Percentiles rank a stretch among this genome's conserved stretches.
phyloP scores from a whole-genome alignment of 1,140 invertebrate genomes.

The Macrotrachela quadricornifera region DNA sequence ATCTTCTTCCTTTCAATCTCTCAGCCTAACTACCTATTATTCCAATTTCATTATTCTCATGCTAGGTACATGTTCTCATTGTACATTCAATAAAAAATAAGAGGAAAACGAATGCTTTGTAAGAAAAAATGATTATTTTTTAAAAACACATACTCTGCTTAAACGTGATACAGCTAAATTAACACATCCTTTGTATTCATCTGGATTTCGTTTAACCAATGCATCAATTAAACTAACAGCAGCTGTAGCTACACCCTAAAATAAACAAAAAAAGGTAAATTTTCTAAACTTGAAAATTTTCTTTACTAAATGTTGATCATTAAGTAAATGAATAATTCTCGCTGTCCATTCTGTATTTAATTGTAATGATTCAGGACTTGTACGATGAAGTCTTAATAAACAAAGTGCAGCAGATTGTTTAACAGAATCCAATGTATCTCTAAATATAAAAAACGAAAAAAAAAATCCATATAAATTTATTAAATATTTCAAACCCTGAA shows the following conservation, averaged over 20 bases:
- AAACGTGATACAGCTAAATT: constrained; percentile 86
- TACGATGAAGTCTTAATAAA: constrained; percentile 70
- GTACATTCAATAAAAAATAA: no score
- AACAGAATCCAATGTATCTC: constrained; percentile 87
- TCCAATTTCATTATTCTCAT: no score
- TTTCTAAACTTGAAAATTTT: not conserved
- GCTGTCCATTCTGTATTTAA: constrained; percentile 69
- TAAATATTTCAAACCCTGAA: constrained; percentile 53
- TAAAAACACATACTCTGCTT: constrained; percentile 19
- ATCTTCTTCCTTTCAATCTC: no score
- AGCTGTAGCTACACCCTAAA: constrained; percentile 78
- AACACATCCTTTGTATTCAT: constrained; percentile 97
- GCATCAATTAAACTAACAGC: constrained; percentile 93
- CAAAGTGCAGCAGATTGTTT: constrained; percentile 97
- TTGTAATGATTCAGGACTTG: constrained; percentile 70
- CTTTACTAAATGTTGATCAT: constrained; percentile 78
- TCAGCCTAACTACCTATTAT: no score
- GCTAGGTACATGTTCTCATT: no score
- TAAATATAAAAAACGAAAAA: no score
- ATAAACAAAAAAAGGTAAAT: not conserved
- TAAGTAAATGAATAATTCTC: constrained; percentile 87
- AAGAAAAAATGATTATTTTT: no score
- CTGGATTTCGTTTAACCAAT: constrained; percentile 88
- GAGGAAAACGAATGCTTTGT: no score
- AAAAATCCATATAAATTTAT: constrained; percentile 19